Conservation (phyloP, 2,113 vertebrate species). For the Hipposideros armiger region DNA sequence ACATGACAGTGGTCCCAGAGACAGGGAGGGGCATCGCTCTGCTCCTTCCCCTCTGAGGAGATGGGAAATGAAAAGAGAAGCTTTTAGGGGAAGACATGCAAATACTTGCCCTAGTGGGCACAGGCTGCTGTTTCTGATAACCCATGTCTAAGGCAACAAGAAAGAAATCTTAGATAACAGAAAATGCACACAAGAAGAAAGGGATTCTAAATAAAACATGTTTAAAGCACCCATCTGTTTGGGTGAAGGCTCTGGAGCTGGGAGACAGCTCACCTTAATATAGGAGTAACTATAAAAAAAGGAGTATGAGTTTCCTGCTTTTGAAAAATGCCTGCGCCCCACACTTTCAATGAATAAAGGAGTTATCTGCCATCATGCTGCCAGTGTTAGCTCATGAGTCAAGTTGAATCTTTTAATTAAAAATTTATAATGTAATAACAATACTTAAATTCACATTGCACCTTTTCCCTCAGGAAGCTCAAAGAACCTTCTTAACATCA, state of each 20-base stretch:
- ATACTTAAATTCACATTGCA: constrained; percentile 33
- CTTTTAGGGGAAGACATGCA: background rate
- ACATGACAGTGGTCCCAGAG: background rate
- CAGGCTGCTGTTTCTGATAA: constrained; percentile 34
- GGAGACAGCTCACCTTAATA: constrained; percentile 8
- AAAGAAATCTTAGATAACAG: constrained; percentile 68
- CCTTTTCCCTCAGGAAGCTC: constrained; percentile 23
- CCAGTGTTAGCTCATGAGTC: constrained; percentile 20
- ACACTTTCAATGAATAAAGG: constrained; percentile 13
- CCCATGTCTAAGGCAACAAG: background rate
- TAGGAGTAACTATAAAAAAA: constrained; percentile 59
- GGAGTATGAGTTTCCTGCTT: background rate
- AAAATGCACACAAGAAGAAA: background rate
- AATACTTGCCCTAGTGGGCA: constrained; percentile 6
- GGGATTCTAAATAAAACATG: constrained; percentile 65
- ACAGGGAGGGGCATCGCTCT: background rate
- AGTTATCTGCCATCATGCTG: background rate
- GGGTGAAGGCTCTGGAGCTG: background rate
- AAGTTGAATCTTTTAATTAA: constrained; percentile 63
- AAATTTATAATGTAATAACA: constrained; percentile 61
- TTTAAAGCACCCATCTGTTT: constrained; percentile 50
- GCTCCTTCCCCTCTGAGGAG: constrained; percentile 9
- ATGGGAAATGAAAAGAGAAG: constrained; percentile 9
- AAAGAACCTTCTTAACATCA: constrained; percentile 4
- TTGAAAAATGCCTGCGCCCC: constrained; percentile 51